These are phyloP conservation scores for Chloroclysta siterata DNA, from an alignment of 2,888 invertebrate species.

Conservation along the genomic window DNA sequence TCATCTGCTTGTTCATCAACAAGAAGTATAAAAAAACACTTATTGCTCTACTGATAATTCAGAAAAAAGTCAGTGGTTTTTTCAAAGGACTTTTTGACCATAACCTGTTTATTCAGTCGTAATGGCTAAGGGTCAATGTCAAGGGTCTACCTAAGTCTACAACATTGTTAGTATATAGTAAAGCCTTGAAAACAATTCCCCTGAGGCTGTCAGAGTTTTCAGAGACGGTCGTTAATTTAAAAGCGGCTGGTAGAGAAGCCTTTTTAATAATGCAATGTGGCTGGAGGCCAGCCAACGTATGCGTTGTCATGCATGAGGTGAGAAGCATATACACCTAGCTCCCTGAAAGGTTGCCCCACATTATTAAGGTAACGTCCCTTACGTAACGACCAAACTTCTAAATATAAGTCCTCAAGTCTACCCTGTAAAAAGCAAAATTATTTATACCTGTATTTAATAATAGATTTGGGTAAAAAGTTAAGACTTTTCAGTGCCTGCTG, in stretches of 20 bases:
- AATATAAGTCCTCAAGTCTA: slow-evolving; percentile 39
- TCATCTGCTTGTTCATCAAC: too few species aligned
- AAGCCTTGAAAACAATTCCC: slow-evolving; percentile 46
- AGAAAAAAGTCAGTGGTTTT: not conserved
- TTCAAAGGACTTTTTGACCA: not conserved
- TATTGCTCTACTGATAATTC: too few species aligned
- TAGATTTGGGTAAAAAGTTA: slow-evolving; percentile 23
- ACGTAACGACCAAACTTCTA: slow-evolving; percentile 38
- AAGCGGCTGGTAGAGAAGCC: slow-evolving; percentile 54
- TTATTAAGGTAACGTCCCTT: slow-evolving; percentile 46
- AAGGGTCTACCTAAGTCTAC: slow-evolving; percentile 14
- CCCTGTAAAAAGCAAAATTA: slow-evolving; percentile 25
- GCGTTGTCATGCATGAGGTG: slow-evolving; percentile 66
- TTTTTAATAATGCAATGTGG: slow-evolving; percentile 68
- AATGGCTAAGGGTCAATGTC: slow-evolving; percentile 21
- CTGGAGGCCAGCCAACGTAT: slow-evolving; percentile 50
- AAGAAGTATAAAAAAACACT: too few species aligned
- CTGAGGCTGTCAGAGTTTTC: slow-evolving; percentile 49
- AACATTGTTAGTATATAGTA: slow-evolving; percentile 34
- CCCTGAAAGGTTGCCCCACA: slow-evolving; percentile 59
- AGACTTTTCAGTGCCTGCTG: slow-evolving; percentile 1
- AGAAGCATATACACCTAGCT: slow-evolving; percentile 30
- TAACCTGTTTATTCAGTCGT: slow-evolving; percentile 3
- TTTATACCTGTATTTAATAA: slow-evolving; percentile 23
- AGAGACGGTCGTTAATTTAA: slow-evolving; percentile 59